Evolutionary conservation across 2,797 vertebrate species (phyloP), one percentile per base, ranked within the genome.

Genomic region (Gambelia wislizenii): DNA sequence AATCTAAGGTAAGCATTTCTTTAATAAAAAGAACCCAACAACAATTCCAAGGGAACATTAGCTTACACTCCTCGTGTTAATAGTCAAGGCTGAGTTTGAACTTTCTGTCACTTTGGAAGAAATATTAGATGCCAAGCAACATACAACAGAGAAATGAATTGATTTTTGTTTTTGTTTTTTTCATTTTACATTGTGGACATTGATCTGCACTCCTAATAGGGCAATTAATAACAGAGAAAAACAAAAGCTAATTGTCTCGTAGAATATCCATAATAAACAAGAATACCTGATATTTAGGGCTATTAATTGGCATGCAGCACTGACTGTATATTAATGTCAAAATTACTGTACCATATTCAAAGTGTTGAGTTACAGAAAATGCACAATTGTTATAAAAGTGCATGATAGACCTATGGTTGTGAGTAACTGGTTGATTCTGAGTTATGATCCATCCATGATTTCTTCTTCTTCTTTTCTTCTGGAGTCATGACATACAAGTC

Each of bases 151-250:
- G 88, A 95, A 89, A 85, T 79, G 30, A 90, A 95, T 94, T 94
- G 95, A 95, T 95, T 95, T 95, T 92, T 80, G 6, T 16, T 39
- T 5, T 18, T 77, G 33, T 87, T 84, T 92, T 94, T 95, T 95
- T 91, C 87, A 88, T 95, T 94, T 95, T 95, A 92, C 70, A 88
- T 94, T 90, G 93, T 76, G 89, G 90, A 75, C 93, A 94, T 95
- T 93, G 94, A 96, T 96, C 93, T 94, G 93, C 91, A 93, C 91
- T 93, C 70, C 86, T 95, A 94, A 95, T 92, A 91, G 91, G 91
- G 70, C 85, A 76, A 94, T 95, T 93, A 94, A 94, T 95, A 95
- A 93, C 42, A 56, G 33, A 92, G 36, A 83, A 84, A 95, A 90
- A 93, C 91, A 90, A 95, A 92, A 81, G 64, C 84, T 91, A 89